Evolutionary conservation across 2,113 vertebrate genomes (phyloP).

Genomic region (Ptilorrhoa leucosticta): DNA sequence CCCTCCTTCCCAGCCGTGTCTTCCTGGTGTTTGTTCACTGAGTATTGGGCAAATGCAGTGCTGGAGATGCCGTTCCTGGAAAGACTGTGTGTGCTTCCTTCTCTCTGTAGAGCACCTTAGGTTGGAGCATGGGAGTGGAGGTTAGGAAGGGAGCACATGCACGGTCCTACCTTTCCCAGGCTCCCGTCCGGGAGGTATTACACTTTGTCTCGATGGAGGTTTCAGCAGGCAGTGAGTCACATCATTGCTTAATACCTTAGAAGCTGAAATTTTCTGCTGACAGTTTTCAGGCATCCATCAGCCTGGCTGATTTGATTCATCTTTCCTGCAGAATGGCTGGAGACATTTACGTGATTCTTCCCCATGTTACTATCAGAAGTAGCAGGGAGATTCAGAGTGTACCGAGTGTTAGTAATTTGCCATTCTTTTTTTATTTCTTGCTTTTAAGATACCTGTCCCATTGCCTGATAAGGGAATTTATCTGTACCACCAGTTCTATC

Average conservation of each 20-base stretch:
- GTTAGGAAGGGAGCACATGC: neutral
- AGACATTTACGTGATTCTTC: neutral
- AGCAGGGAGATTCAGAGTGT: neutral
- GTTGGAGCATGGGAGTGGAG: neutral
- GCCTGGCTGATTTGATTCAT: neutral
- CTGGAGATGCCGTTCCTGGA: neutral
- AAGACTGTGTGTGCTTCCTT: neutral
- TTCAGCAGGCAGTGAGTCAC: neutral
- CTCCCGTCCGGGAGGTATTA: neutral
- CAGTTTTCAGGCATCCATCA: neutral
- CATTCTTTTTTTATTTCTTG: neutral
- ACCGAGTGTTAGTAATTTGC: neutral
- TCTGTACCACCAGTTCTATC: neutral
- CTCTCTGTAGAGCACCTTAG: neutral
- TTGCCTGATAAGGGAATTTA: conserved; percentile 8
- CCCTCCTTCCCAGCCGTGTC: rapidly evolving
- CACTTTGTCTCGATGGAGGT: neutral
- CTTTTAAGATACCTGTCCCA: neutral
- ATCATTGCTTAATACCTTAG: neutral
- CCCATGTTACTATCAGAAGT: neutral
- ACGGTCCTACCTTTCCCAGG: neutral
- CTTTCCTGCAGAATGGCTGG: neutral
- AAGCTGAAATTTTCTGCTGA: neutral
- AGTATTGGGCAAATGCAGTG: neutral
- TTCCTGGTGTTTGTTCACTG: neutral